Evolutionary conservation across 1,140 invertebrate species (phyloP).

Genomic region (Tribolium castaneum): DNA sequence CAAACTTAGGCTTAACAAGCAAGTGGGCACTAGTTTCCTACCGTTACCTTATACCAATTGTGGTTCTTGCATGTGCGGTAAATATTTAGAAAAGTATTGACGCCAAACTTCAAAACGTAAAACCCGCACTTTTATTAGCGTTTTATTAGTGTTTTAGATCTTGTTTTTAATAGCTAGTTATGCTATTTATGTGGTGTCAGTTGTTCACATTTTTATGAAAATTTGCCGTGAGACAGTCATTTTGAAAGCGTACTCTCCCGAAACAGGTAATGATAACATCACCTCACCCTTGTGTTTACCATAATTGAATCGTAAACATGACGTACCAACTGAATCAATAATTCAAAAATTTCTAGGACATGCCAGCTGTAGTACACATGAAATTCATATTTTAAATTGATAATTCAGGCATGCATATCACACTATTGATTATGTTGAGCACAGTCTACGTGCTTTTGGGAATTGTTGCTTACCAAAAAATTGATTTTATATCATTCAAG

Average conservation of each 20-base stretch:
- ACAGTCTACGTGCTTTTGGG: neutral
- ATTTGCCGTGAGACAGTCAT: slow-evolving; percentile 10
- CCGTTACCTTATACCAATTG: neutral
- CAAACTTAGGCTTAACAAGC: slow-evolving; percentile 20
- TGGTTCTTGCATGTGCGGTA: slow-evolving; percentile 16
- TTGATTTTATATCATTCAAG: neutral
- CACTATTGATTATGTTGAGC: neutral
- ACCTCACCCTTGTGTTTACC: slow-evolving; percentile 23
- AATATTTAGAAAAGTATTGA: neutral
- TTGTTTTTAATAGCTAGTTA: neutral
- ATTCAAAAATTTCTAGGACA: slow-evolving; percentile 19
- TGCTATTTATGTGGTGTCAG: neutral
- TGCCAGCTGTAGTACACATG: neutral
- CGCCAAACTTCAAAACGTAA: too few relatives aligned
- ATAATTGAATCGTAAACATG: slow-evolving; percentile 30
- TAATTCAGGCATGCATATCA: neutral
- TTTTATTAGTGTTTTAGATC: too few relatives aligned
- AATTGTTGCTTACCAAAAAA: neutral
- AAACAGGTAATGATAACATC: slow-evolving; percentile 31
- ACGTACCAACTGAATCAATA: slow-evolving; percentile 8
- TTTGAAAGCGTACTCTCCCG: neutral
- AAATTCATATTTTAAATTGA: slow-evolving; percentile 6
- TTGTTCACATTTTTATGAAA: neutral
- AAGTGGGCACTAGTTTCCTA: slow-evolving; percentile 24
- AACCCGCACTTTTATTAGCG: too few relatives aligned